Evolutionary conservation across 2,797 vertebrate species (phyloP), one percentile per base, ranked within the genome.

Genomic region (Neomorphus geoffroyi): DNA sequence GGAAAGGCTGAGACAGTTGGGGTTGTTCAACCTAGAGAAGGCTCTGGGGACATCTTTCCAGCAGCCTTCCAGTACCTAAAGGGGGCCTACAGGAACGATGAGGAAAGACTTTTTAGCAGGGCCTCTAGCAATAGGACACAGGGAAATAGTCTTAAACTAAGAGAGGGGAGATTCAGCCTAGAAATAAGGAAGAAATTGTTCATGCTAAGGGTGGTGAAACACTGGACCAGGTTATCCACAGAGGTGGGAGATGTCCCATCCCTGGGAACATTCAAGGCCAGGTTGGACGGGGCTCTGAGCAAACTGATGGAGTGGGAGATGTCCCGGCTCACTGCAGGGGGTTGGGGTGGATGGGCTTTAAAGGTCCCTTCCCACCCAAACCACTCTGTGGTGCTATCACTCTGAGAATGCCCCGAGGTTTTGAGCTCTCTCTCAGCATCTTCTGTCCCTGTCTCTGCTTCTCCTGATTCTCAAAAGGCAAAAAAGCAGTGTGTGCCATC

Each of bases 281-380:
- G 73, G 41, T 0, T 80, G 53, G 46, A 11, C 0, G 0, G 41
- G 70, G 22, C 18, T 57, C 6, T 62, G 48, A 37, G 54, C 27
- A 43, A 0, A 39, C 60, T 73, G 28, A 10, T 11, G 1, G 0
- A 1, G 56, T n/a, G 37, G 27, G 1, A 66, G 43, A 4, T 80
- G 53, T 33, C 70, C 35, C 58, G 61, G 53, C 7, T 1, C 11
- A 5, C 4, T 8, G 79, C 51, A 65, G 22, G 7, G 28, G 15
- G 32, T 11, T 26, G 15, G 30, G 51, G 12, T 26, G 4, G 22
- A 4, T 23, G 26, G 2, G 8, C 3, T 64, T 33, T 5, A 43
- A 21, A 64, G 39, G 16, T 18, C 26, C 12, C 39, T 24, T 30
- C 28, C 28, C 16, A 7, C 28, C 22, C 53, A 57, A 65, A 51